Evolutionary conservation across 2,797 vertebrate genomes (phyloP).

Genomic region (Gila robusta): DNA sequence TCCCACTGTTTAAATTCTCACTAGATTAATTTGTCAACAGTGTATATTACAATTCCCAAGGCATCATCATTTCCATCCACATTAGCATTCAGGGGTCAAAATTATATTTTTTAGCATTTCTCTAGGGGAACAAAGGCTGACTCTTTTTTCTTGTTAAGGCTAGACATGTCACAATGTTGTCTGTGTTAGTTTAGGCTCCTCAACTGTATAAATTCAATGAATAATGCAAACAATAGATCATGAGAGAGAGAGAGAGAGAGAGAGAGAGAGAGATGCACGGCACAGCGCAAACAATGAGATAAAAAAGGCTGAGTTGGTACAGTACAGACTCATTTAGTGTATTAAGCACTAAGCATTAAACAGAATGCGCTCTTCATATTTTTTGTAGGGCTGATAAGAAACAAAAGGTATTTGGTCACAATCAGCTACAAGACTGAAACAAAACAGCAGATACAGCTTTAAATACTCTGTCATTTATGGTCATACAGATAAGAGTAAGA

Average conservation of each 20-base stretch:
- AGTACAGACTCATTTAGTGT: too few species aligned
- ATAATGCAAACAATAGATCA: slow-evolving; percentile 25
- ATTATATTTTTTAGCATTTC: neutral
- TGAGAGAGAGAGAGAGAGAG: slow-evolving; percentile 5
- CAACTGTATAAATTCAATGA: slow-evolving; percentile 12
- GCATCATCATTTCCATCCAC: neutral
- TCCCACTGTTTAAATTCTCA: neutral
- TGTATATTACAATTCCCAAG: neutral
- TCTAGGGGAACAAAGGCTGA: neutral
- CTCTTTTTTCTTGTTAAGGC: neutral
- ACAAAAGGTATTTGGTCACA: too few species aligned
- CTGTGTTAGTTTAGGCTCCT: neutral
- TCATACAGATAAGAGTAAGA: too few species aligned
- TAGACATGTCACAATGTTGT: neutral
- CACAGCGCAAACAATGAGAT: slow-evolving; percentile 14
- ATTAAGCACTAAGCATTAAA: too few species aligned
- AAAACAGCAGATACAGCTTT: too few species aligned
- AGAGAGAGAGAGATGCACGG: neutral
- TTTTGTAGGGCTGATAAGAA: too few species aligned
- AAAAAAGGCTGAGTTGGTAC: neutral
- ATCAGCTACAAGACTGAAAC: too few species aligned
- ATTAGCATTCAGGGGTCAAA: neutral
- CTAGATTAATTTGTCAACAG: neutral
- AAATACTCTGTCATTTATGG: too few species aligned
- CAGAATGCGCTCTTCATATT: too few species aligned